These are phyloP conservation scores for Caenorhabditis sp. DNA, from an alignment of 2,888 invertebrate species.

Conservation along the genomic window DNA sequence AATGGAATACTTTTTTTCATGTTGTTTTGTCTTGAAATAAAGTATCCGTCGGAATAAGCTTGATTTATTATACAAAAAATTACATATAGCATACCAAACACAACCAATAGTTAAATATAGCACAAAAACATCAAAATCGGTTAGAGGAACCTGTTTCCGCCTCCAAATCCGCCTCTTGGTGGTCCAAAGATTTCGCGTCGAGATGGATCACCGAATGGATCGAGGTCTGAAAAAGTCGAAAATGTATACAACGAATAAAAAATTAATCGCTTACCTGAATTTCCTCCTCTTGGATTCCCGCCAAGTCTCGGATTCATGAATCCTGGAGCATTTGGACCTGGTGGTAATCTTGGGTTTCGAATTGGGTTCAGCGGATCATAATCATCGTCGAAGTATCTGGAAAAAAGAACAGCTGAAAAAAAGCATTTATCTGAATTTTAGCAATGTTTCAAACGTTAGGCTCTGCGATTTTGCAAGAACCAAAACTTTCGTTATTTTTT, in stretches of 20 bases:
- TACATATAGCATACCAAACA: too few species aligned
- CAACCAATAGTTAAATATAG: too few species aligned
- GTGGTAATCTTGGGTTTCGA: constrained; percentile 15
- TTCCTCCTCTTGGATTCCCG: not conserved
- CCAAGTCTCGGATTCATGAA: not conserved
- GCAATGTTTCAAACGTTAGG: too few species aligned
- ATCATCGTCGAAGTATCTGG: not conserved
- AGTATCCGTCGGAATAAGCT: not conserved
- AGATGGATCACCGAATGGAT: constrained; percentile 18
- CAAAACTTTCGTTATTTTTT: too few species aligned
- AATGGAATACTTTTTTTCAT: not conserved
- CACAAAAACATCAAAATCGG: not conserved
- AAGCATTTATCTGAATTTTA: too few species aligned
- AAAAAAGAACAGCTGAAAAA: not conserved
- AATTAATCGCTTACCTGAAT: not conserved
- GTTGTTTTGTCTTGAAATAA: not conserved
- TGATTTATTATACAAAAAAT: too few species aligned
- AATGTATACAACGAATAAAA: not conserved
- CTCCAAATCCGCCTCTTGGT: constrained; percentile 23
- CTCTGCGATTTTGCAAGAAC: too few species aligned
- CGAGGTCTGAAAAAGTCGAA: constrained; percentile 3
- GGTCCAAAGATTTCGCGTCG: constrained; percentile 9
- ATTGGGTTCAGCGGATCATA: constrained; percentile 21
- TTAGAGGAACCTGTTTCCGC: constrained; percentile 12
- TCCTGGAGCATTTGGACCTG: constrained; percentile 4